Percentiles rank a stretch among this genome's conserved stretches.
These are phyloP conservation scores for Podarcis lilfordi DNA, from an alignment of 2,797 vertebrate species.

Conservation along the genomic window DNA sequence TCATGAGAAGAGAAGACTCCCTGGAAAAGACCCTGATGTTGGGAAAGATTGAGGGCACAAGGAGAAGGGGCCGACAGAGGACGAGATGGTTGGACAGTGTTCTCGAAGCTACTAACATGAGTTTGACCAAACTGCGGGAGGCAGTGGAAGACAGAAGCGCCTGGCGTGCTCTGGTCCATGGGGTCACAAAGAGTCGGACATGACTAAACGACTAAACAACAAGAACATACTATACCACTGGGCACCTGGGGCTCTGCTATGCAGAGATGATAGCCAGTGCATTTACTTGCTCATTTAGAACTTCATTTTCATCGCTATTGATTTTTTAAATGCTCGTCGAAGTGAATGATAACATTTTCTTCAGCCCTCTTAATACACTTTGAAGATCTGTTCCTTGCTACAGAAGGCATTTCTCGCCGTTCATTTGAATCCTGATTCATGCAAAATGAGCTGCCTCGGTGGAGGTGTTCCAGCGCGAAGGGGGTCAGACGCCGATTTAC, in stretches of 20 bases:
- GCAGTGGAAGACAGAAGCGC: too few relatives aligned
- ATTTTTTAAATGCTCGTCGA: neutral
- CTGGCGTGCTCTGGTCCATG: too few relatives aligned
- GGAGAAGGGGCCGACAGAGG: too few relatives aligned
- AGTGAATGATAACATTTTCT: conserved; percentile 1
- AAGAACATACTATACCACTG: too few relatives aligned
- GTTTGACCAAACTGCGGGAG: too few relatives aligned
- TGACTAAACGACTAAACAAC: too few relatives aligned
- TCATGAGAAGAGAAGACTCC: too few relatives aligned
- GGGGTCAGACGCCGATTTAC: conserved; percentile 10
- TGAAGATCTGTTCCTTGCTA: neutral
- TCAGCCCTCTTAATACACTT: neutral
- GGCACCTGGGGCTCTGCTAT: neutral
- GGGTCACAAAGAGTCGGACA: too few relatives aligned
- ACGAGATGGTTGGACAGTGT: too few relatives aligned
- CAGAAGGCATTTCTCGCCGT: neutral
- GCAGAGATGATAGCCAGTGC: neutral
- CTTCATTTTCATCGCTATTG: conserved; percentile 12
- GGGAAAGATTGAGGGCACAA: too few relatives aligned
- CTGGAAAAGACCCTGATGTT: too few relatives aligned
- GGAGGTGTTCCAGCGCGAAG: neutral
- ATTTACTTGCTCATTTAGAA: neutral
- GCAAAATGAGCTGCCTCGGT: neutral
- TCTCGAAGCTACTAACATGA: too few relatives aligned
- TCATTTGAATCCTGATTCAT: neutral